Evolutionary conservation across 1,140 invertebrate species (phyloP).

Genomic region (Whitmania pigra): DNA sequence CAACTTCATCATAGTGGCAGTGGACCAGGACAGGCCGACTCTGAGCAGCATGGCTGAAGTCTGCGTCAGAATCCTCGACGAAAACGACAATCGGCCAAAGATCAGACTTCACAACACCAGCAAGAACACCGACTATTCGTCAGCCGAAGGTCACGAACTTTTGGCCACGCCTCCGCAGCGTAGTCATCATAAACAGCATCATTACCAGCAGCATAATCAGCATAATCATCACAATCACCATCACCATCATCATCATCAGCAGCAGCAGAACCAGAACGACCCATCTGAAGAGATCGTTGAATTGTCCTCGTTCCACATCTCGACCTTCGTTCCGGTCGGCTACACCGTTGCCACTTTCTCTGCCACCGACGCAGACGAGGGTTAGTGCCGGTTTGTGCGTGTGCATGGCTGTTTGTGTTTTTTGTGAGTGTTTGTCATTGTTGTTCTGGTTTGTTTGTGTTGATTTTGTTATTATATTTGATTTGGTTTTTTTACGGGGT

Average conservation of each 20-base stretch:
- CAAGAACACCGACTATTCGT: not conserved
- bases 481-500: no score
- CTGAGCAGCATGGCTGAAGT: not conserved
- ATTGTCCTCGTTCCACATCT: not conserved
- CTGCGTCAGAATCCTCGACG: conserved; percentile 4
- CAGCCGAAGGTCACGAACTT: not conserved
- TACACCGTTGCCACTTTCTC: not conserved
- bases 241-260: not conserved
- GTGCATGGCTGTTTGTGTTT: no score
- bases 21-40: conserved; percentile 3
- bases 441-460: no score
- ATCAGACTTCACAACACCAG: not conserved
- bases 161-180: not conserved
- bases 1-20: conserved; percentile 5
- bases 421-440: no score
- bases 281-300: not conserved
- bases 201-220: not conserved
- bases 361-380: conserved; percentile 10
- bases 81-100: conserved; percentile 13
- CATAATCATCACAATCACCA: not conserved
- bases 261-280: not conserved
- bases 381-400: not conserved
- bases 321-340: conserved; percentile 4
- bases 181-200: not conserved
- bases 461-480: no score